These are phyloP conservation scores for Regulus satrapa DNA, from an alignment of 2,113 vertebrate species.

Conservation along the genomic window DNA sequence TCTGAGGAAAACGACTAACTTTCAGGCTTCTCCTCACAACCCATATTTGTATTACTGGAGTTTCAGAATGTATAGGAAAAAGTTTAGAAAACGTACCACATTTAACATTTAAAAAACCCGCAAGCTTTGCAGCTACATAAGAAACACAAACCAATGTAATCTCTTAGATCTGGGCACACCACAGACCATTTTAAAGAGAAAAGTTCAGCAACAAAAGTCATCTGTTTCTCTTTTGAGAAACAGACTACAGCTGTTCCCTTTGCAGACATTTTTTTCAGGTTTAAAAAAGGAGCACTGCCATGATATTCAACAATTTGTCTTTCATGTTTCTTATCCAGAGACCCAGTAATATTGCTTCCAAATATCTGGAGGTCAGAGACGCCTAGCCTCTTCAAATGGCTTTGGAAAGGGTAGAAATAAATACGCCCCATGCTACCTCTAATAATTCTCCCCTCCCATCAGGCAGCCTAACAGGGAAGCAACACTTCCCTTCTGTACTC, in stretches of 20 bases:
- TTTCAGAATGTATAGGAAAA: neutral
- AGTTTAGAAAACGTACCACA: neutral
- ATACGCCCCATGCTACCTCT: neutral
- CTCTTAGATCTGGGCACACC: constrained; percentile 42
- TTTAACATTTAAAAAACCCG: neutral
- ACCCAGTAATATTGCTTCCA: neutral
- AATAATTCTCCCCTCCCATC: neutral
- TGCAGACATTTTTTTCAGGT: neutral
- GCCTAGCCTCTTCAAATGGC: neutral
- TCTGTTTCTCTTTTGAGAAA: constrained; percentile 50
- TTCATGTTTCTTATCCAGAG: neutral
- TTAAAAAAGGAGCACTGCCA: neutral
- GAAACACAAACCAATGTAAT: constrained; percentile 35
- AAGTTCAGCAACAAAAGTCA: constrained; percentile 33
- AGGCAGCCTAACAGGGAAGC: neutral
- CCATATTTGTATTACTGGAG: neutral
- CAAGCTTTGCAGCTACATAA: neutral
- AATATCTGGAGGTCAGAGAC: neutral
- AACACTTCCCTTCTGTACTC: neutral
- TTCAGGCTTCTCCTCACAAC: neutral
- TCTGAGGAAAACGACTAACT: neutral
- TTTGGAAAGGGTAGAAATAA: neutral
- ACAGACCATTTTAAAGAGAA: neutral
- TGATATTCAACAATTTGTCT: neutral
- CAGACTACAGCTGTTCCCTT: constrained; percentile 36